A percentile compares a stretch with the other conserved stretches of the same genome.
phyloP scores from a whole-genome alignment of 1,140 invertebrate genomes.

The Drosophila bocki region DNA sequence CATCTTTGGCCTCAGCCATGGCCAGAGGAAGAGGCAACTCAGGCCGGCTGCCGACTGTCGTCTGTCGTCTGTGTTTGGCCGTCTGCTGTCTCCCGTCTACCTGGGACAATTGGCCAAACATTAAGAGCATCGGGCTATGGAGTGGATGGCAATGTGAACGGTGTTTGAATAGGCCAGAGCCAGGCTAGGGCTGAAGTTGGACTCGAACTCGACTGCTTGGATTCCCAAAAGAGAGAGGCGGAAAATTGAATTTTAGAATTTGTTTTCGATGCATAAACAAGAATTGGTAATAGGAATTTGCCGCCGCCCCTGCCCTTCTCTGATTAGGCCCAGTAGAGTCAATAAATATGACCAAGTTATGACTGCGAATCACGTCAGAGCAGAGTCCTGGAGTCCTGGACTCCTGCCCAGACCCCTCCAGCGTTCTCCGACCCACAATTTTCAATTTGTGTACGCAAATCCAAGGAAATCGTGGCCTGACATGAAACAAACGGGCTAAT shows the following conservation, averaged over 20 bases:
- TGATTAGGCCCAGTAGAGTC: conserved; percentile 64
- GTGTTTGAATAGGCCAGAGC: conserved; percentile 38
- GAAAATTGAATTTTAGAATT: conserved; percentile 57
- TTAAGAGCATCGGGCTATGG: conserved; percentile 27
- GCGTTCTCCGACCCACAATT: conserved; percentile 50
- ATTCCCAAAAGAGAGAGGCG: conserved; percentile 45
- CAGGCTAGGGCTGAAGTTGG: not conserved
- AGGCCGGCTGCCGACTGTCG: conserved; percentile 36
- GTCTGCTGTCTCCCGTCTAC: conserved; percentile 34
- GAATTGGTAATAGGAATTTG: conserved; percentile 43
- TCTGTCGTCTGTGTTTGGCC: conserved; percentile 22
- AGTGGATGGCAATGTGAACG: conserved; percentile 35
- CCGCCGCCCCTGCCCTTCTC: not conserved
- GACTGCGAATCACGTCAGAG: conserved; percentile 67
- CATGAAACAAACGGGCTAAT: conserved; percentile 63
- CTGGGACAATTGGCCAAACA: conserved; percentile 56
- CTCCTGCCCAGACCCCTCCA: not conserved
- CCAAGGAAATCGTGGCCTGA: conserved; percentile 67
- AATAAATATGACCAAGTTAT: conserved; percentile 76
- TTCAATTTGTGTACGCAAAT: conserved; percentile 49
- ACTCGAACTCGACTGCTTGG: conserved; percentile 27
- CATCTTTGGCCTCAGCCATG: conserved; percentile 39
- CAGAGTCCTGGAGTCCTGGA: conserved; percentile 14
- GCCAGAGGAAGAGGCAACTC: conserved; percentile 17
- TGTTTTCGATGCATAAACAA: conserved; percentile 76